Conservation (phyloP, 2,888 invertebrate species). For the Rotaria socialis region DNA sequence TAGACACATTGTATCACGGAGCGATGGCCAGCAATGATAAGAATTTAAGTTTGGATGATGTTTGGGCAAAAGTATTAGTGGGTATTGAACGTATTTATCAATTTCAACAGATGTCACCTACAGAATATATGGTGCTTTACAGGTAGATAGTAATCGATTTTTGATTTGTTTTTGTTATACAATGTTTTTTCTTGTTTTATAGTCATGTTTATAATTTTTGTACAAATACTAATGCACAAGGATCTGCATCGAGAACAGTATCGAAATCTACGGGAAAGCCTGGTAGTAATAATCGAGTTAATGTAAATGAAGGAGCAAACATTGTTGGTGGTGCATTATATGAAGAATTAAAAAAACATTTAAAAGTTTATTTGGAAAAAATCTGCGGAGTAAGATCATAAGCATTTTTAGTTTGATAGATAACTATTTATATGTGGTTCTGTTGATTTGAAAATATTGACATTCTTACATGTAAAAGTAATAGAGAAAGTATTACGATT, state of each 20-base stretch:
- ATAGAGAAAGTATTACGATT: too few relatives aligned
- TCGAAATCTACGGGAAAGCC: too few relatives aligned
- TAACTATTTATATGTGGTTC: too few relatives aligned
- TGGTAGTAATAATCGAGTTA: not conserved
- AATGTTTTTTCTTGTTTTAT: not conserved
- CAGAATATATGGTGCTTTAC: constrained; percentile 39
- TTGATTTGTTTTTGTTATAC: not conserved
- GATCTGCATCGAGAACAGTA: not conserved
- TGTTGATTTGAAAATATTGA: too few relatives aligned
- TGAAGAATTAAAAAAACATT: constrained; percentile 24
- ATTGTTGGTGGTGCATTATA: constrained; percentile 42
- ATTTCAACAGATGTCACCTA: constrained; percentile 38
- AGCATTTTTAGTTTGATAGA: too few relatives aligned
- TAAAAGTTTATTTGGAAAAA: constrained; percentile 42
- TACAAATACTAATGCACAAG: constrained; percentile 36
- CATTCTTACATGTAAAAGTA: too few relatives aligned
- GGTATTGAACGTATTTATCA: constrained; percentile 39
- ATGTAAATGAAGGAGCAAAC: constrained; percentile 39
- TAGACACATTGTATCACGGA: too few relatives aligned
- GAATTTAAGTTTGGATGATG: not conserved
- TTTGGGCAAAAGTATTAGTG: constrained; percentile 35
- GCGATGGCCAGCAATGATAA: too few relatives aligned
- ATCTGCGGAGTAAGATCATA: constrained; percentile 32
- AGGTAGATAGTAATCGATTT: not conserved
- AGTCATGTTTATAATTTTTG: constrained; percentile 46